These are phyloP conservation scores for Choloepus didactylus DNA, from an alignment of 2,797 vertebrate species.

Conservation along the genomic window DNA sequence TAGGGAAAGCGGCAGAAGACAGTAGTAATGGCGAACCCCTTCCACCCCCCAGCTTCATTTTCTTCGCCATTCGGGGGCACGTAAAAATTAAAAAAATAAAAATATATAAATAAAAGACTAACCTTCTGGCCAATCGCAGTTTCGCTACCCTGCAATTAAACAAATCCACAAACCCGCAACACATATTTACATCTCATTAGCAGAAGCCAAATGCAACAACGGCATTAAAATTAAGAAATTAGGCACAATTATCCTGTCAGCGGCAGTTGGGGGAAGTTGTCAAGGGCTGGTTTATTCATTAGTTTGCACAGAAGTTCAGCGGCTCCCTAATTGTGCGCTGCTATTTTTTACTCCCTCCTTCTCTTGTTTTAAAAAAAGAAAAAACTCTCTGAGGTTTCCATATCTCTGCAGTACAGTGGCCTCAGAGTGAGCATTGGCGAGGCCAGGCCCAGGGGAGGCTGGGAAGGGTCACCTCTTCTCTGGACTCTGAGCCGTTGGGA, in stretches of 20 bases:
- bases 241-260: conserved; percentile 88
- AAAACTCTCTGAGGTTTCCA: neutral
- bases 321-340: conserved; percentile 82
- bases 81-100: conserved; percentile 78
- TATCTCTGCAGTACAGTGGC: conserved; percentile 4
- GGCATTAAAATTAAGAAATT: conserved; percentile 90
- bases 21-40: too few species aligned
- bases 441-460: neutral
- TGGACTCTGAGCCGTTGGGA: neutral
- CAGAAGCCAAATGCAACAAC: conserved; percentile 87
- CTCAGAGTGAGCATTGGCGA: neutral
- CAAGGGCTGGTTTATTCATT: conserved; percentile 81
- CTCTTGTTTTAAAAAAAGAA: conserved; percentile 54
- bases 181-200: conserved; percentile 90
- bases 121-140: conserved; percentile 87
- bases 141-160: conserved; percentile 90
- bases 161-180: conserved; percentile 88
- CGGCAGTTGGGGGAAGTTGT: conserved; percentile 79
- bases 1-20: neutral
- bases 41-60: neutral
- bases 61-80: conserved; percentile 40
- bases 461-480: neutral
- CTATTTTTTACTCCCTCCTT: conserved; percentile 77
- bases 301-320: conserved; percentile 84
- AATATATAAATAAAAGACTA: conserved; percentile 84